Base-by-base conservation (phyloP, 2,113 vertebrate species). In the Cygnus buccinator region DNA sequence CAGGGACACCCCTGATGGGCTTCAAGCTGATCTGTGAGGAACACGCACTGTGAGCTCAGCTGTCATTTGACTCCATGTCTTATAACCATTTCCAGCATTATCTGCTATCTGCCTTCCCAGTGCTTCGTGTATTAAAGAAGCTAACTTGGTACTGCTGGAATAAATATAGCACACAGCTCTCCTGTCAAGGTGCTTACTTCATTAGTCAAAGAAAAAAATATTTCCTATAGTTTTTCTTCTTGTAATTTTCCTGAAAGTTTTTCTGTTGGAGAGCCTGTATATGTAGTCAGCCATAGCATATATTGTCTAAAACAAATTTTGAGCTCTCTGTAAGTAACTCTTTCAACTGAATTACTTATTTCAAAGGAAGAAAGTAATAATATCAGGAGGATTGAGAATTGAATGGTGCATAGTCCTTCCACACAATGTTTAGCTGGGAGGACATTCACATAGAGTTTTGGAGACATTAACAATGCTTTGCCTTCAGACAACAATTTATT, bases 131-230 rank as follows among this genome's bases (percentile, higher is more conserved):
- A 61, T 88, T 91, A 71, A 58, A 88, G 63, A 80, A 71, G 79
- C 86, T 86, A 94, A 90, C 78, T 76, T 2, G 0, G 46, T 2
- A 3, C 41, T 86, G 55, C 59, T 77, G 82, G 46, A 91, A 91
- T 90, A 91, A 90, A 88, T 90, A 81, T 63, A 96, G 68, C 81
- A 76, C 50, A 62, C 15, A 61, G 48, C 63, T 59, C 52, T 86
- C 52, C 84, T 94, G 85, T 73, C 93, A 93, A 66, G 43, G 26
- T 91, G 13, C 71, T 89, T 96, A 81, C 93, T 95, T 91, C 93
- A 89, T 95, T 91, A 89, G 79, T 63, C 85, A 80, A 93, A 93
- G 55, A 58, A 84, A 89, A 87, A 80, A 63, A 46, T 19, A 0
- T 63, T 94, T 55, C 67, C 93, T 11, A 22, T 46, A 63, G 50